Conservation (phyloP, 2,888 invertebrate species). For the Ceramica pisi region DNA sequence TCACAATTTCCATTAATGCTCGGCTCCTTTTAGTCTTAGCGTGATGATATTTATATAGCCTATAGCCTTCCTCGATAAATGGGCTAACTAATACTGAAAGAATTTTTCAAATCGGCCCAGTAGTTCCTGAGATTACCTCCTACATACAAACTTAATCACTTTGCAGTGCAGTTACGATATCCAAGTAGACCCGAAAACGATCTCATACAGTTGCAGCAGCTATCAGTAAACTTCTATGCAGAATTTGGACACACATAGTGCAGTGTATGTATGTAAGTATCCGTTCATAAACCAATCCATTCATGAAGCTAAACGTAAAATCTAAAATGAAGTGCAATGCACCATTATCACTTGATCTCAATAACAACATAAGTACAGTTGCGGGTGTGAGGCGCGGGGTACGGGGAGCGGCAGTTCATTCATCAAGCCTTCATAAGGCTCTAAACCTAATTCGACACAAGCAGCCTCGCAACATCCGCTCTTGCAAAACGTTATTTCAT, state of each 20-base stretch:
- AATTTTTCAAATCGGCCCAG: too few relatives aligned
- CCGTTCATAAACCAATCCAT: slow-evolving; percentile 22
- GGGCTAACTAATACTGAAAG: too few relatives aligned
- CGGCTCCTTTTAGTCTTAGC: too few relatives aligned
- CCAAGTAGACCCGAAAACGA: neutral
- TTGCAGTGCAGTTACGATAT: neutral
- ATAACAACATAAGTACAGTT: slow-evolving; percentile 65
- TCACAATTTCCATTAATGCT: too few relatives aligned
- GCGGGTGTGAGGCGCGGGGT: slow-evolving; percentile 63
- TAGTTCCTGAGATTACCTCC: too few relatives aligned
- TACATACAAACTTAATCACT: too few relatives aligned
- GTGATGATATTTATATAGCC: too few relatives aligned
- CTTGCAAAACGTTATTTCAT: slow-evolving; percentile 91
- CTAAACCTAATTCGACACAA: slow-evolving; percentile 90
- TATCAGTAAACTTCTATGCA: slow-evolving; percentile 8
- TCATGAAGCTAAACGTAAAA: slow-evolving; percentile 37
- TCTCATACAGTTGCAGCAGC: neutral
- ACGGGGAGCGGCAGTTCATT: slow-evolving; percentile 82
- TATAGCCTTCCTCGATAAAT: too few relatives aligned
- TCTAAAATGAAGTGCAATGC: slow-evolving; percentile 57
- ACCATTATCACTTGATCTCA: slow-evolving; percentile 66
- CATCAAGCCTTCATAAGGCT: slow-evolving; percentile 90
- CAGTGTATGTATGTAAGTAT: neutral
- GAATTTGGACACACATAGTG: neutral
- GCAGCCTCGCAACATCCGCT: slow-evolving; percentile 91